phyloP scores from a whole-genome alignment of 2,113 vertebrate species.

The Lipophrys pholis region DNA sequence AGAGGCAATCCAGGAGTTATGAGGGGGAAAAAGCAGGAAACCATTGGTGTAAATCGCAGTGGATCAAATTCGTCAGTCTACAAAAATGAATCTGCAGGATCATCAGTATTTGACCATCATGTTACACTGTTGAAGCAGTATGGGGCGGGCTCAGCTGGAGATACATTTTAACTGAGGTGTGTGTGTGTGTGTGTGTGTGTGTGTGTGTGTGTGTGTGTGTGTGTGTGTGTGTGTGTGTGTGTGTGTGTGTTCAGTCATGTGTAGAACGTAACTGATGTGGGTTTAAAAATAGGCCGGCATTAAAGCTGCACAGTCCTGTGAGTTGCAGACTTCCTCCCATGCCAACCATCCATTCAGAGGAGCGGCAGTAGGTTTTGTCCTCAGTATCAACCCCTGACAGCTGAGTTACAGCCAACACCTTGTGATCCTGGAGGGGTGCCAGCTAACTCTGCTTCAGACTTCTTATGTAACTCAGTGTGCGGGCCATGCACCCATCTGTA shows the following conservation, averaged over 20 bases:
- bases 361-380: conserved; percentile 26
- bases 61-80: too few relatives aligned
- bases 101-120: neutral
- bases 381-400: conserved; percentile 46
- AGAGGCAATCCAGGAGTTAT: too few relatives aligned
- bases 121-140: neutral
- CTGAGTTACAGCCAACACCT: conserved; percentile 48
- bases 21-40: too few relatives aligned
- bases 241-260: conserved; percentile 46
- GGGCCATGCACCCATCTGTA: conserved; percentile 4
- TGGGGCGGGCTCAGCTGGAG: neutral
- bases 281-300: conserved; percentile 64
- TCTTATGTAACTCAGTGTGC: conserved; percentile 58
- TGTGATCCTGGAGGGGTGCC: conserved; percentile 49
- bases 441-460: conserved; percentile 48
- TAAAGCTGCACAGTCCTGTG: conserved; percentile 31
- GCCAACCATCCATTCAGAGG: conserved; percentile 25
- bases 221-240: conserved; percentile 23
- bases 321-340: conserved; percentile 37
- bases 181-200: too few relatives aligned
- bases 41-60: too few relatives aligned
- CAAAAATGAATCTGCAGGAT: neutral
- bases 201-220: neutral
- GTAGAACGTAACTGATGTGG: conserved; percentile 38
- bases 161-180: neutral